Evolutionary conservation across 2,797 vertebrate genomes (phyloP).

Genomic region (Simalia tracyae): DNA sequence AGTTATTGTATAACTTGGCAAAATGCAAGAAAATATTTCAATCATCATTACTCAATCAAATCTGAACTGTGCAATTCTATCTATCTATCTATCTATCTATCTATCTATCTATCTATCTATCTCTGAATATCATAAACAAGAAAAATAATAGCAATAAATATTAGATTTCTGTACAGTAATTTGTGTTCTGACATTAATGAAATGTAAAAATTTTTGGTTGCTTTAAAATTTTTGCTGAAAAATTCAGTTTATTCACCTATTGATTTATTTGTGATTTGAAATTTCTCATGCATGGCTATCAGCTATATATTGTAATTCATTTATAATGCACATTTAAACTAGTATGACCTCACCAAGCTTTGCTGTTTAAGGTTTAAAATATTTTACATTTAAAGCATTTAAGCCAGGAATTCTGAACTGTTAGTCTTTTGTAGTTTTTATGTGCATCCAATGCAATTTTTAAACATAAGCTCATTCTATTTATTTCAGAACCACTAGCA

Average conservation of each 20-base stretch:
- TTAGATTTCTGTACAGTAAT: background rate
- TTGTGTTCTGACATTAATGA: background rate
- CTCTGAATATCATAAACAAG: background rate
- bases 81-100: background rate
- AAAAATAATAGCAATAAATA: background rate
- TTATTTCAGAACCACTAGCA: background rate
- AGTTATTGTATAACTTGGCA: constrained; percentile 12
- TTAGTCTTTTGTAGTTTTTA: background rate
- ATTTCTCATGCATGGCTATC: background rate
- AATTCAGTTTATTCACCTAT: background rate
- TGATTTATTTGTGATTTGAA: background rate
- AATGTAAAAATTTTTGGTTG: background rate
- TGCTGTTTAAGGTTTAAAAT: background rate
- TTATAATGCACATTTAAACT: background rate
- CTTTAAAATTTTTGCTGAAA: background rate
- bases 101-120: background rate
- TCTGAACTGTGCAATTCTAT: background rate
- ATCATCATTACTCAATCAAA: background rate
- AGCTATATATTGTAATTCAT: background rate
- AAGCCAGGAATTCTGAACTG: background rate
- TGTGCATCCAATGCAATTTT: background rate
- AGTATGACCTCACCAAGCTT: background rate
- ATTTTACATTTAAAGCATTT: background rate
- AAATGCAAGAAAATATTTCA: background rate
- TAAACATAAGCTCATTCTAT: background rate